phyloP scores from a whole-genome alignment of 2,797 vertebrate species.

The Poecile montanus region DNA sequence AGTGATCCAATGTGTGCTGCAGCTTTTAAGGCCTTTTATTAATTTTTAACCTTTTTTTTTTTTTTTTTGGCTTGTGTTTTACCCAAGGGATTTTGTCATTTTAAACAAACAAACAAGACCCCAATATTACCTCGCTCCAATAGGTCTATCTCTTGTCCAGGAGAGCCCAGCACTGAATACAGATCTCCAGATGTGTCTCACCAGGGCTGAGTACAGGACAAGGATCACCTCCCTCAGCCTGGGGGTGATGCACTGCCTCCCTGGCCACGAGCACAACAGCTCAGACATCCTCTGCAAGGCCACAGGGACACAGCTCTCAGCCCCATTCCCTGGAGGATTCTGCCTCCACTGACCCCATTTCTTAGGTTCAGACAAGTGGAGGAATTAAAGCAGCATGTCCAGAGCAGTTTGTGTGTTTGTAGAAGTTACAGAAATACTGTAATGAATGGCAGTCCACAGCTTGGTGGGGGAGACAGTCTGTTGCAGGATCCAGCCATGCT shows the following conservation, averaged over 20 bases:
- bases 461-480: not conserved
- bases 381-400: not conserved
- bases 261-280: not conserved
- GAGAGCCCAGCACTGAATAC: not conserved
- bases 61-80: not conserved
- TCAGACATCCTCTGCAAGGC: not conserved
- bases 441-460: not conserved
- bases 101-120: not conserved
- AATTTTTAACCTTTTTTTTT: not conserved
- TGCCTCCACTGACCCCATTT: not conserved
- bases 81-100: not conserved
- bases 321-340: not conserved
- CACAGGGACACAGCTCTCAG: not conserved
- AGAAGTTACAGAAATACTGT: not conserved
- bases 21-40: not conserved
- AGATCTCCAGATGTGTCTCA: not conserved
- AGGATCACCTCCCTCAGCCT: not conserved
- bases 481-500: not conserved
- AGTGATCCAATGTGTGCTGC: not conserved
- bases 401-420: not conserved
- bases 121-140: not conserved
- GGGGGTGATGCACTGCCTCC: not conserved
- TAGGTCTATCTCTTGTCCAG: fast-evolving
- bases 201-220: not conserved
- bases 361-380: not conserved